These are phyloP conservation scores for Gymnobelideus leadbeateri DNA, from an alignment of 2,113 vertebrate species.

Conservation along the genomic window DNA sequence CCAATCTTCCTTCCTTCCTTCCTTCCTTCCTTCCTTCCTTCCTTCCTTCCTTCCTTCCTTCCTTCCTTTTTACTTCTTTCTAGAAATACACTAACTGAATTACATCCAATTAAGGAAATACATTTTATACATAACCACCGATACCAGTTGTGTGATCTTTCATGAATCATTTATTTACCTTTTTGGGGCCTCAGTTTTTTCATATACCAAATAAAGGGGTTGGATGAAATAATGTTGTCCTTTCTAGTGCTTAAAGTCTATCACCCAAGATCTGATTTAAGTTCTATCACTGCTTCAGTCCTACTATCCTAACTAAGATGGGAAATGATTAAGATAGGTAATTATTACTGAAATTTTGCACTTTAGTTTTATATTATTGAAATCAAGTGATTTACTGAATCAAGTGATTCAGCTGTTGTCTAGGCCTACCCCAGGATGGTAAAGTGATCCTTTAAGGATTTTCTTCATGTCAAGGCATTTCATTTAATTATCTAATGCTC, in stretches of 20 bases:
- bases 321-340: conserved; percentile 38
- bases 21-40: too few species aligned
- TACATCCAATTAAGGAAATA: background rate
- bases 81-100: background rate
- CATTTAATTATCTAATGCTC: conserved; percentile 17
- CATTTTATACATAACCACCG: background rate
- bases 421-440: conserved; percentile 3
- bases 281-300: background rate
- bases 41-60: too few species aligned
- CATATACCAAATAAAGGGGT: too few species aligned
- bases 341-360: conserved; percentile 26
- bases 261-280: background rate
- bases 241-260: background rate
- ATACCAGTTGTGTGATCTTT: background rate
- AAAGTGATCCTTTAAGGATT: conserved; percentile 19
- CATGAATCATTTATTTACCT: background rate
- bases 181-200: background rate
- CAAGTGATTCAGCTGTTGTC: background rate
- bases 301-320: conserved; percentile 24
- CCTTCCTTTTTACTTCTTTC: background rate
- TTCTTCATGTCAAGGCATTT: conserved; percentile 1
- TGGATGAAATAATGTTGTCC: background rate
- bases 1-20: too few species aligned
- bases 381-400: conserved; percentile 4
- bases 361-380: conserved; percentile 21